These are phyloP conservation scores for Cladopsammia gracilis DNA, from an alignment of 64 coral and sea anemone genomes.

Conservation along the genomic window DNA sequence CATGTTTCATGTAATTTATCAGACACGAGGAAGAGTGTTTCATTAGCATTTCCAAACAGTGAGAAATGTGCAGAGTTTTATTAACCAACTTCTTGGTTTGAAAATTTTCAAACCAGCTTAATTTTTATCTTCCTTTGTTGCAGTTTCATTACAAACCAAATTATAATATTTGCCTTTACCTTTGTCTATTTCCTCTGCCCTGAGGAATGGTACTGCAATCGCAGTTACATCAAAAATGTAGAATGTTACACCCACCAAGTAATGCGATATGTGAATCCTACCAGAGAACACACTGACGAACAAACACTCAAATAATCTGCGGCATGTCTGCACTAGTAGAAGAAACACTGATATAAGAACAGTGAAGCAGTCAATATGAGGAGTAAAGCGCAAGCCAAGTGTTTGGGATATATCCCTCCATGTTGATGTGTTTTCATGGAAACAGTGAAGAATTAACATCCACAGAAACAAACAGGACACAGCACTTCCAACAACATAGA, in stretches of 20 bases:
- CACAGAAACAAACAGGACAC: slow-evolving; percentile 62
- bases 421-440: slow-evolving; percentile 20
- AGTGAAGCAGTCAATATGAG: slow-evolving; percentile 64
- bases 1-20: too few species aligned
- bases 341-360: slow-evolving; percentile 72
- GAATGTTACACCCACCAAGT: slow-evolving; percentile 76
- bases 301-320: slow-evolving; percentile 86
- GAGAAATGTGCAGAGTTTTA: too few species aligned
- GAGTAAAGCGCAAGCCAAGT: slow-evolving; percentile 45
- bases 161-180: slow-evolving; percentile 25
- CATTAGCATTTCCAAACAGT: too few species aligned
- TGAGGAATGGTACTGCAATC: slow-evolving; percentile 67
- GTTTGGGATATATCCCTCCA: slow-evolving; percentile 33
- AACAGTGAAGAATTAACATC: slow-evolving; percentile 63
- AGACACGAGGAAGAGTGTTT: too few species aligned
- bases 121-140: too few species aligned
- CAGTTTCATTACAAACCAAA: too few species aligned
- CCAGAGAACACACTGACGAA: slow-evolving; percentile 90
- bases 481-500: slow-evolving; percentile 85
- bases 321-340: slow-evolving; percentile 81
- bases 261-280: slow-evolving; percentile 89
- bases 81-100: too few species aligned
- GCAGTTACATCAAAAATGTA: slow-evolving; percentile 83
- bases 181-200: slow-evolving; percentile 43
- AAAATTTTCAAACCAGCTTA: too few species aligned